Conservation (phyloP, 2,888 invertebrate genomes). For the Agrotis puta region DNA sequence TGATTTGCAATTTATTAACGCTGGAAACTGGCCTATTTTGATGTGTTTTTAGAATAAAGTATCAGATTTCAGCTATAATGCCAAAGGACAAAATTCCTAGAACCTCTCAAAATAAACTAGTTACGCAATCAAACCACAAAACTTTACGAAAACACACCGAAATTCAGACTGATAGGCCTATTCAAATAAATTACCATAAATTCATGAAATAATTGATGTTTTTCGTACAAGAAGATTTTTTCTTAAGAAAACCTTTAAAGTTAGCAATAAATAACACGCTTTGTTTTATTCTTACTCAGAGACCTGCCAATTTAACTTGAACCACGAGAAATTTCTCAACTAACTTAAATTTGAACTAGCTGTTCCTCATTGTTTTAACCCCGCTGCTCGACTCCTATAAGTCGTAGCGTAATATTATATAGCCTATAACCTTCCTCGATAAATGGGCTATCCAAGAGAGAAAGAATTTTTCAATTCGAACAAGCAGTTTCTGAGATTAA, state of each 20-base stretch:
- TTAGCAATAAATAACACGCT: conserved; percentile 42
- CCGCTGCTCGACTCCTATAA: no score
- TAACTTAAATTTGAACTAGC: background rate
- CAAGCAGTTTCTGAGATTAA: no score
- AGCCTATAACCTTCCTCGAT: no score
- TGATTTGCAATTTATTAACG: no score
- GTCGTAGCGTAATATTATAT: no score
- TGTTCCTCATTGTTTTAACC: no score
- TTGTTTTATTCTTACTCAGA: conserved; percentile 27
- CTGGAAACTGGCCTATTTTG: no score
- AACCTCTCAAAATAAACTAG: conserved; percentile 8
- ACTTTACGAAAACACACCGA: conserved; percentile 9
- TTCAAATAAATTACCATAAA: conserved; percentile 37
- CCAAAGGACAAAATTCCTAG: background rate
- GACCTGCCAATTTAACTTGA: background rate
- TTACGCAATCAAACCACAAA: conserved; percentile 28
- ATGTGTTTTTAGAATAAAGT: no score
- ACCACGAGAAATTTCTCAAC: background rate
- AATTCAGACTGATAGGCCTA: conserved; percentile 21
- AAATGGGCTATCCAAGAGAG: no score
- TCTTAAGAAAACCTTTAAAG: conserved; percentile 25
- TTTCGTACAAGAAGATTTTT: conserved; percentile 37
- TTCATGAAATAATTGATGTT: conserved; percentile 44
- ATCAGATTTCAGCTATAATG: no score
- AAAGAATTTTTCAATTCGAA: no score